Evolutionary conservation across 2,797 vertebrate species (phyloP).

Genomic region (Orientallactaga sibirica): DNA sequence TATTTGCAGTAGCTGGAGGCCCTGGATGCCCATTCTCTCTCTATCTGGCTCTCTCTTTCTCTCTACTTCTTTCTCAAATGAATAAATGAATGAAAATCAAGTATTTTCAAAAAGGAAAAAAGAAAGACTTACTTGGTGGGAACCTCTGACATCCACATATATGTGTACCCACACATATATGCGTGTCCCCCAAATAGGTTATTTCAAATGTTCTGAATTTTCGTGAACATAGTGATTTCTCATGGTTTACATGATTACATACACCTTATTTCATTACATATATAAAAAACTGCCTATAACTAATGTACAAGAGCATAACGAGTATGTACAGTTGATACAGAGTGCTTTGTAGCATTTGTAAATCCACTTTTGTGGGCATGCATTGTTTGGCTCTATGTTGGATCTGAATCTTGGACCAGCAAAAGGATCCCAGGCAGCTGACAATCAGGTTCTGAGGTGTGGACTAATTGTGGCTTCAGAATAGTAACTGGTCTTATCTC

Average conservation of each 20-base stretch:
- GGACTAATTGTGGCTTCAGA: neutral
- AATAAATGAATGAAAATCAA: no score
- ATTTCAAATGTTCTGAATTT: neutral
- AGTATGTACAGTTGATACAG: neutral
- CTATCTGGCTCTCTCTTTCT: no score
- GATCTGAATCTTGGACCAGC: neutral
- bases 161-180: neutral
- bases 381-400: neutral
- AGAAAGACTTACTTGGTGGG: no score
- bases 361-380: neutral
- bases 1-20: no score
- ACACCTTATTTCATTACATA: neutral
- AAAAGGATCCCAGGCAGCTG: neutral
- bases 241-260: neutral
- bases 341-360: neutral
- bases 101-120: no score
- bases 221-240: neutral
- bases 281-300: neutral
- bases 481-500: neutral
- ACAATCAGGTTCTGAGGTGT: neutral
- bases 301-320: neutral
- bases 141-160: neutral
- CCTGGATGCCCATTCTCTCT: no score
- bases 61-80: no score
- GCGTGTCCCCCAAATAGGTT: neutral